Base-by-base conservation (phyloP, 1,140 invertebrate species). In the Dendroctonus valens region DNA sequence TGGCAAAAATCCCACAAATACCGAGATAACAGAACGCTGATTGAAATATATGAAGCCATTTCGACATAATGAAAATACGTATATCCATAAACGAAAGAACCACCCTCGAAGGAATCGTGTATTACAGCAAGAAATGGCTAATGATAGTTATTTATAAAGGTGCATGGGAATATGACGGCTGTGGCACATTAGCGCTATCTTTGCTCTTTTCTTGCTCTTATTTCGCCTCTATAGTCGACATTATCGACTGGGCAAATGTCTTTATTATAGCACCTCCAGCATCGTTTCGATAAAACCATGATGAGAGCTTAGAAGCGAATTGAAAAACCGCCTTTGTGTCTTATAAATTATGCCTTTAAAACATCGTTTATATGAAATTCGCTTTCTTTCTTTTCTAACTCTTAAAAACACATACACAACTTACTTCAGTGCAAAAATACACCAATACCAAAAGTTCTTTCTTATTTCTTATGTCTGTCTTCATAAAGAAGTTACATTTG, bases 91-190 rank as follows among this genome's bases (percentile, higher is more conserved):
- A 63, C 46, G 44, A 55, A 63, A 14, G 40, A 63, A 63, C 51
- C 61, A 48, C 61, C 55, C 65, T 60, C 59, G 11, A 14, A 49
- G 65, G 60, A 60, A 64, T 63, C 69, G 65, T 70, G 65, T 58
- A 68, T 68, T 68, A 65, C 53, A 44, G 54, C 60, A 65, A 65
- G 62, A 51, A 68, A 64, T 50, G 60, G 69, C 61, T 70, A 70
- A 70, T 68, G 69, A 70, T 68, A 70, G 69, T 70, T 70, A 70
- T 70, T 70, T 70, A 70, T 70, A 70, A 70, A 70, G 65, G 69
- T 70, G 62, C 58, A 68, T 70, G 69, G 62, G 69, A 70, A 70
- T 67, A 67, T 70, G 69, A 65, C 69, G 67, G 69, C 65, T 70
- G 69, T 48, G 57, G 46, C 66, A 65, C 69, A 70, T 70, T 70